A percentile compares a stretch with the other conserved stretches of the same genome.
Conservation (phyloP, 1,140 invertebrate genomes). For the Dendroctonus ponderosae region DNA sequence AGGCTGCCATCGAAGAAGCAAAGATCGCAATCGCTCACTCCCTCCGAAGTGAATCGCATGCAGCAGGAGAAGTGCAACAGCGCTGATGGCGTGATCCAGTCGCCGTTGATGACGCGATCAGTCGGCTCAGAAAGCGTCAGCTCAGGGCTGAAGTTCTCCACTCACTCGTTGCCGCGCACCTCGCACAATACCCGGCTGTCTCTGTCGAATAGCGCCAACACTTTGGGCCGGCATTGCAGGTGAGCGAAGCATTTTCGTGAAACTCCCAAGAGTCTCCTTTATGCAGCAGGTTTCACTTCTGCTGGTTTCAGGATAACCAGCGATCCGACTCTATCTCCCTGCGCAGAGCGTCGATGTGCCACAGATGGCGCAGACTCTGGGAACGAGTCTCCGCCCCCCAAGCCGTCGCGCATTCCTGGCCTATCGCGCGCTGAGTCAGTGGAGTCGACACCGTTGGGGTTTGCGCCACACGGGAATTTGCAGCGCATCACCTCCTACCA, state of each 20-base stretch:
- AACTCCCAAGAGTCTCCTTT: neutral
- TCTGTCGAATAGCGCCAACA: slow-evolving; percentile 45
- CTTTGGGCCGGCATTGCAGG: slow-evolving; percentile 47
- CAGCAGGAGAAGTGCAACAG: slow-evolving; percentile 60
- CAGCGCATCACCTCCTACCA: slow-evolving; percentile 66
- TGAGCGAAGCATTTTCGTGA: slow-evolving; percentile 11
- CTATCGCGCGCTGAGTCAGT: slow-evolving; percentile 51
- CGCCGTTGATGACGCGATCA: slow-evolving; percentile 48
- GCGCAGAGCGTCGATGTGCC: slow-evolving; percentile 48
- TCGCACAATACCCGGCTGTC: slow-evolving; percentile 44
- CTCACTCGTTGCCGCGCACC: slow-evolving; percentile 58
- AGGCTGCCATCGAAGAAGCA: slow-evolving; percentile 66
- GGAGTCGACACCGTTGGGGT: slow-evolving; percentile 43
- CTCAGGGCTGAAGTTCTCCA: slow-evolving; percentile 54
- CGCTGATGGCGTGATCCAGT: slow-evolving; percentile 62
- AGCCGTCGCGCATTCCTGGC: slow-evolving; percentile 65
- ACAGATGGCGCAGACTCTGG: slow-evolving; percentile 42
- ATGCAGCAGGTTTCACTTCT: no score
- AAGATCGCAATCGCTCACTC: slow-evolving; percentile 65
- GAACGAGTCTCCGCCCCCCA: slow-evolving; percentile 64
- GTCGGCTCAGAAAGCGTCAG: slow-evolving; percentile 45
- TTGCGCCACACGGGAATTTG: slow-evolving; percentile 43
- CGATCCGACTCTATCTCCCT: slow-evolving; percentile 57
- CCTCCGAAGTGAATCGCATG: slow-evolving; percentile 54
- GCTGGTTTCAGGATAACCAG: slow-evolving; percentile 54